These are phyloP conservation scores for Asteroscopus sphinx DNA, from an alignment of 2,888 invertebrate genomes.

Conservation along the genomic window DNA sequence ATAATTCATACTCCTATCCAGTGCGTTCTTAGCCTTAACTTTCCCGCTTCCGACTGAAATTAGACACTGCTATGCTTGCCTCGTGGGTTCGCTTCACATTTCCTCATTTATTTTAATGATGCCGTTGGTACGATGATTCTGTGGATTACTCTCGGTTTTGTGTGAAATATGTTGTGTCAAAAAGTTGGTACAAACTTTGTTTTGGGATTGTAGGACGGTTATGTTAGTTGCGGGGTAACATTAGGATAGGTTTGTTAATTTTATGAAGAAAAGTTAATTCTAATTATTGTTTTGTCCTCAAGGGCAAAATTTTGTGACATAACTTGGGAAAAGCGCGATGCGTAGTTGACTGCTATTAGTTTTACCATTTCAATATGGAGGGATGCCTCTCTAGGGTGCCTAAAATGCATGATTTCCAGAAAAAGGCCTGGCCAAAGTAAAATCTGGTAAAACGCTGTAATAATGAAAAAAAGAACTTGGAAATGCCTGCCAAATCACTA, in stretches of 20 bases:
- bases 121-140: conserved; percentile 42
- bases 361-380: too few species aligned
- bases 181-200: conserved; percentile 42
- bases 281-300: neutral
- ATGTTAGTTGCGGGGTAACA: neutral
- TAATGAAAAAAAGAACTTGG: too few species aligned
- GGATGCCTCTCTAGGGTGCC: too few species aligned
- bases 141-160: conserved; percentile 44
- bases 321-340: too few species aligned
- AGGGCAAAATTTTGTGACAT: too few species aligned
- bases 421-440: too few species aligned
- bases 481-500: too few species aligned
- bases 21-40: conserved; percentile 55
- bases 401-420: too few species aligned
- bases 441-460: too few species aligned
- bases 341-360: too few species aligned
- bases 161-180: conserved; percentile 38
- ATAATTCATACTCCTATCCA: conserved; percentile 41
- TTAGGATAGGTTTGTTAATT: conserved; percentile 12
- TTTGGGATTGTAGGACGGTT: conserved; percentile 9
- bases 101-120: conserved; percentile 57
- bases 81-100: conserved; percentile 45
- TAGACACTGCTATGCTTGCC: conserved; percentile 32
- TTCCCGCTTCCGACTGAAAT: conserved; percentile 57
- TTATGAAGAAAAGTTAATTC: neutral